Evolutionary conservation across 2,888 invertebrate genomes (phyloP).

Genomic region (Bruchidius siliquastri): DNA sequence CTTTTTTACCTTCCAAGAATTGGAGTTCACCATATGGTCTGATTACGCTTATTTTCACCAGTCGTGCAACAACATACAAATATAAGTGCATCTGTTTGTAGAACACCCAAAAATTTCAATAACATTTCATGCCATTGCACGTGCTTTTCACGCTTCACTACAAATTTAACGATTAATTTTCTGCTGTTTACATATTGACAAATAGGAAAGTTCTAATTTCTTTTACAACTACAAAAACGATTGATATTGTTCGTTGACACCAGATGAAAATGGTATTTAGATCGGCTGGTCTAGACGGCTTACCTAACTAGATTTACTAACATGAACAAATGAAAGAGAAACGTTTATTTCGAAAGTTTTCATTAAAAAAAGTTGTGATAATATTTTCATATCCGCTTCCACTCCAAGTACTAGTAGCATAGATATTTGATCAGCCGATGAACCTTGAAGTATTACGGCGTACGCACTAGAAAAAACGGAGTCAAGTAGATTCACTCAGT

Average conservation of each 20-base stretch:
- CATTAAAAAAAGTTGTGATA: too few species aligned
- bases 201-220: neutral
- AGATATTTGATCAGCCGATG: too few species aligned
- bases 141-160: neutral
- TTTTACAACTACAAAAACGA: neutral
- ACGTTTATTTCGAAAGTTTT: neutral
- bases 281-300: neutral
- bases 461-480: too few species aligned
- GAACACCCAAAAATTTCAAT: too few species aligned
- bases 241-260: neutral
- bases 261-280: neutral
- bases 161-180: neutral
- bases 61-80: neutral
- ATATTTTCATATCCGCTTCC: too few species aligned
- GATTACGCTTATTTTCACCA: neutral
- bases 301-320: neutral
- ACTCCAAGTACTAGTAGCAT: too few species aligned
- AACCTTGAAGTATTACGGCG: too few species aligned
- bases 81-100: neutral
- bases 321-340: neutral
- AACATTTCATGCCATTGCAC: neutral
- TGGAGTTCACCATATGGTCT: too few species aligned
- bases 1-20: too few species aligned
- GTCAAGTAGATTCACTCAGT: too few species aligned
- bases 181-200: neutral